Conservation (phyloP, 2,797 vertebrate species). For the Echiichthys vipera region DNA sequence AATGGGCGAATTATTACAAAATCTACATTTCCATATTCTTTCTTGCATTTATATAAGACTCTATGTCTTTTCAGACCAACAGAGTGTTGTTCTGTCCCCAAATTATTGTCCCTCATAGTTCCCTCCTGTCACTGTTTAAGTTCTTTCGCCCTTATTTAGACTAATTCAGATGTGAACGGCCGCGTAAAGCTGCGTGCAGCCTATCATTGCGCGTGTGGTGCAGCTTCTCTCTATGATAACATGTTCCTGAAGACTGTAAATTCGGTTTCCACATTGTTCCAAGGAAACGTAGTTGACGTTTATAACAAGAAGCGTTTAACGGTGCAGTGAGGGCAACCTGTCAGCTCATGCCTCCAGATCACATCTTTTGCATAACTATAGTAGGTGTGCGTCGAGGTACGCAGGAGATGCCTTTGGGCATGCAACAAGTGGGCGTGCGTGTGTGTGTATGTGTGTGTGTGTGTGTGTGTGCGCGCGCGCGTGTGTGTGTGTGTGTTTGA, state of each 20-base stretch:
- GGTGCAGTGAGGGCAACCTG: conserved; percentile 2
- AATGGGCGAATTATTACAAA: neutral
- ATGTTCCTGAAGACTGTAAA: neutral
- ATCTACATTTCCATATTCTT: neutral
- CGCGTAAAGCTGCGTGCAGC: neutral
- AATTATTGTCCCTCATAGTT: neutral
- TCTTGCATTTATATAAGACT: neutral
- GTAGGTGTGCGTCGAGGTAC: neutral
- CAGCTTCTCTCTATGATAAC: neutral
- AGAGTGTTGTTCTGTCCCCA: neutral
- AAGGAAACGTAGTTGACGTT: neutral
- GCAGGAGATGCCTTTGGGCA: neutral
- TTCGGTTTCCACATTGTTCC: neutral
- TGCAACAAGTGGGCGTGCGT: conserved; percentile 66
- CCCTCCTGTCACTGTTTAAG: neutral
- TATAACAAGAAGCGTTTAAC: conserved; percentile 17
- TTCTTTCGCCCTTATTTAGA: neutral
- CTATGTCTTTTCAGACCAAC: neutral
- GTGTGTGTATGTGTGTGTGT: conserved; percentile 18
- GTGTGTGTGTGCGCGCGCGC: conserved; percentile 9
- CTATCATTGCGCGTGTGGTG: neutral
- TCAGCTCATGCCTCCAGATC: conserved; percentile 16
- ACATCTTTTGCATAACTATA: conserved; percentile 63
- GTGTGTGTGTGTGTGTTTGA: conserved; percentile 15
- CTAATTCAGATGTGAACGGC: neutral